phyloP scores from a whole-genome alignment of 2,888 invertebrate species.

The Caenorhabditis afra region DNA sequence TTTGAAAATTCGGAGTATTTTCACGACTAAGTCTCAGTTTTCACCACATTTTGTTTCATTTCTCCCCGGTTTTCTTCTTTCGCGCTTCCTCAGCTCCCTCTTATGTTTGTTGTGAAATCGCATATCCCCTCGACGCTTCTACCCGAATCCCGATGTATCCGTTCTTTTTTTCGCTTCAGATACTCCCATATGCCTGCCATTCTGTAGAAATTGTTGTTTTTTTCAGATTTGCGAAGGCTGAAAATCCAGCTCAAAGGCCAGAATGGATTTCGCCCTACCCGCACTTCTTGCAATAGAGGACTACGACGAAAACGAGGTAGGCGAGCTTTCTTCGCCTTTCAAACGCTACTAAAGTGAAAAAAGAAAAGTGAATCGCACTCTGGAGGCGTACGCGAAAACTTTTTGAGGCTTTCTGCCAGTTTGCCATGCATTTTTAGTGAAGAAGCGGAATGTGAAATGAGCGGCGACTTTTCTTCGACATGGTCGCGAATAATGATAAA shows the following conservation, averaged over 20 bases:
- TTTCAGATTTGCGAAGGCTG: conserved; percentile 23
- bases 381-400: conserved; percentile 21
- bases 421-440: conserved; percentile 57
- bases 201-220: background rate
- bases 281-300: conserved; percentile 61
- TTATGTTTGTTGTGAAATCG: conserved; percentile 57
- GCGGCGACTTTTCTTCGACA: background rate
- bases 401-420: conserved; percentile 42
- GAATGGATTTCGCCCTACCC: conserved; percentile 55
- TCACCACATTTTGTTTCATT: conserved; percentile 10
- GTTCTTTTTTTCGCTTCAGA: conserved; percentile 16
- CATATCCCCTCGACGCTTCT: conserved; percentile 32
- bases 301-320: conserved; percentile 61
- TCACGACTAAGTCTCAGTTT: conserved; percentile 23
- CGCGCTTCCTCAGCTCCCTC: background rate
- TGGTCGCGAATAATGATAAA: conserved; percentile 6
- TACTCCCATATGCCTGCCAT: background rate
- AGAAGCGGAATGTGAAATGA: conserved; percentile 38
- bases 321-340: background rate
- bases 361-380: background rate
- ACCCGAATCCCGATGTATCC: conserved; percentile 22
- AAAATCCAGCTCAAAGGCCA: background rate
- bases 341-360: background rate
- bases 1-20: no score
- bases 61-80: conserved; percentile 14